phyloP scores from a whole-genome alignment of 1,140 invertebrate genomes.

The Drosophila ambigua region DNA sequence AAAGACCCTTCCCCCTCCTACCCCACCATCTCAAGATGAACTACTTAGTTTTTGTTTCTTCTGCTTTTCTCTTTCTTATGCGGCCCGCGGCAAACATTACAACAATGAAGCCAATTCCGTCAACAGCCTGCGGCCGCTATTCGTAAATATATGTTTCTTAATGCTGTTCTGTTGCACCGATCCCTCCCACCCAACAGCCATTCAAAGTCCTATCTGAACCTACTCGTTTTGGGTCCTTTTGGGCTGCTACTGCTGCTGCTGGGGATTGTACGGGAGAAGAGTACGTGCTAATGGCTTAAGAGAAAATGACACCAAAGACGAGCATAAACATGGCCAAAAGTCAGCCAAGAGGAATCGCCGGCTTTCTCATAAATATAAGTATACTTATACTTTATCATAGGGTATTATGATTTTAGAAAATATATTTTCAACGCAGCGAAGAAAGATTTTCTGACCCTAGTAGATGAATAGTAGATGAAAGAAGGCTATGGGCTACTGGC shows the following conservation, averaged over 20 bases:
- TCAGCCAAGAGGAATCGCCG: conserved; percentile 57
- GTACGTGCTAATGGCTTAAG: conserved; percentile 78
- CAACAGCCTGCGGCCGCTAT: conserved; percentile 49
- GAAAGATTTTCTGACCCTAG: too few species aligned
- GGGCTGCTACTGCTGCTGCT: background rate
- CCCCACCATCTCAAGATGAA: conserved; percentile 66
- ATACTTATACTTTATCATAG: background rate
- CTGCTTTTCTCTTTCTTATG: background rate
- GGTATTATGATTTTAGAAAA: too few species aligned
- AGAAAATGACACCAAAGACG: conserved; percentile 70
- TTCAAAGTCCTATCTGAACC: background rate
- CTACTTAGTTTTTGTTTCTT: conserved; percentile 64
- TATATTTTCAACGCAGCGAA: too few species aligned
- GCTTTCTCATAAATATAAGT: conserved; percentile 60
- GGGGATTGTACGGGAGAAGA: conserved; percentile 28
- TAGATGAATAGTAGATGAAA: too few species aligned
- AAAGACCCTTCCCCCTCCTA: conserved; percentile 29
- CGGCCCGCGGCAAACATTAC: conserved; percentile 60
- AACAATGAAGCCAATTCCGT: conserved; percentile 79
- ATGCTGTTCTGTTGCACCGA: conserved; percentile 1
- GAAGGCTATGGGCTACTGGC: too few species aligned
- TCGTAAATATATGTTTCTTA: conserved; percentile 33
- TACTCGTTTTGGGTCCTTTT: conserved; percentile 22
- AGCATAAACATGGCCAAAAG: conserved; percentile 66
- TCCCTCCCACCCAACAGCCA: background rate